Conservation (phyloP, 2,113 vertebrate genomes). For the Grammomys surdaster region DNA sequence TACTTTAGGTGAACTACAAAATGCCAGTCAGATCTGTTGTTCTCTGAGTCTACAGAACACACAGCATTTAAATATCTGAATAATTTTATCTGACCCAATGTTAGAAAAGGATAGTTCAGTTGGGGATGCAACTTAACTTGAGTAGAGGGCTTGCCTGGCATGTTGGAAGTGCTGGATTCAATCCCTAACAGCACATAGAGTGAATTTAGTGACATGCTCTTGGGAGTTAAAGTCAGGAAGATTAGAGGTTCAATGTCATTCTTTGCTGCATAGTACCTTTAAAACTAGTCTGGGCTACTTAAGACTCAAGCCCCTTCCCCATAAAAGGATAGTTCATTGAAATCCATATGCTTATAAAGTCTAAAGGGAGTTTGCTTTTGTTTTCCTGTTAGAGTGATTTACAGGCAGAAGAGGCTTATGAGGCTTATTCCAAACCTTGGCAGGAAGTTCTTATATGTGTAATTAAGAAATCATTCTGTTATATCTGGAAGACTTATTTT, state of each 20-base stretch:
- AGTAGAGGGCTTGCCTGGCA: neutral
- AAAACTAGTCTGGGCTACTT: neutral
- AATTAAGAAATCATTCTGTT: slow-evolving; percentile 36
- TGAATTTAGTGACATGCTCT: neutral
- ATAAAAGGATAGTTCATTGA: neutral
- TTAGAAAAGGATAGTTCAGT: slow-evolving; percentile 7
- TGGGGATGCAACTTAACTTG: neutral
- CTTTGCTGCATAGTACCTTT: neutral
- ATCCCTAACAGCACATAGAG: neutral
- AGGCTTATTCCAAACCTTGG: neutral
- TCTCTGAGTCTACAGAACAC: slow-evolving; percentile 14
- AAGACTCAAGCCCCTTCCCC: neutral
- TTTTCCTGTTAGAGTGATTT: neutral
- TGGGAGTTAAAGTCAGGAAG: neutral
- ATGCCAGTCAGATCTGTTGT: neutral
- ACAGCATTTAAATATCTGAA: slow-evolving; percentile 2
- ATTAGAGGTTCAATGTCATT: neutral
- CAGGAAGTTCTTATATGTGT: neutral
- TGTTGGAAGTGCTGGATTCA: neutral
- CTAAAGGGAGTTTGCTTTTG: neutral
- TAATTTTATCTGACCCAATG: neutral
- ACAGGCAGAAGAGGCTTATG: neutral
- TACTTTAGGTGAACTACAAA: slow-evolving; percentile 23
- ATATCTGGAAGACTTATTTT: neutral
- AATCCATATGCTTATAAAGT: neutral